Conservation (phyloP, 2,113 vertebrate genomes). For the Phylloscopus trochiloides region DNA sequence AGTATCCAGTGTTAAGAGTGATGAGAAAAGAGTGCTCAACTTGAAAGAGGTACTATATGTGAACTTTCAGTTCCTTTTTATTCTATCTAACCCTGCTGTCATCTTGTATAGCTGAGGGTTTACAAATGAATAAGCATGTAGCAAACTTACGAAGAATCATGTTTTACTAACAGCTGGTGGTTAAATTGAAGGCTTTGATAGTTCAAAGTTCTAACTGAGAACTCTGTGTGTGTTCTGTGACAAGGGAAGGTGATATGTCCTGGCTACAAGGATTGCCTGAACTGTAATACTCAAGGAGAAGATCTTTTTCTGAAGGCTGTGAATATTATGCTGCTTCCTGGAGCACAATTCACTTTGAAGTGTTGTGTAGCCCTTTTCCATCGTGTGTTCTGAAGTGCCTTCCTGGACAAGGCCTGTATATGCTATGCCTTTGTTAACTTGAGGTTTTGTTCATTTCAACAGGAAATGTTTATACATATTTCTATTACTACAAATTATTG, state of each 20-base stretch:
- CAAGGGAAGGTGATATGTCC: neutral
- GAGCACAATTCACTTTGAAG: neutral
- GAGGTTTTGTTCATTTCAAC: neutral
- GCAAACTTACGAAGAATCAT: accelerated
- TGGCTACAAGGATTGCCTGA: neutral
- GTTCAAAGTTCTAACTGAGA: neutral
- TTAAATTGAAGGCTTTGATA: neutral
- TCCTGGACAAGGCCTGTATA: neutral
- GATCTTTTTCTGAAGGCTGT: neutral
- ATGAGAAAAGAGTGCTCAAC: neutral
- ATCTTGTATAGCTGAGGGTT: neutral
- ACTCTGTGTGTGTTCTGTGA: neutral
- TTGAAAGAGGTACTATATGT: neutral
- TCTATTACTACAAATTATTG: neutral
- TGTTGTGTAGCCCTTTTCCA: neutral
- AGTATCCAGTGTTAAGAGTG: neutral
- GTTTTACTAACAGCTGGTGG: too few relatives aligned
- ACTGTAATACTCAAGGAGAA: neutral
- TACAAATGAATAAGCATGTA: neutral
- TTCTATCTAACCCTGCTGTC: neutral
- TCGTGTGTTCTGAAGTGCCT: neutral
- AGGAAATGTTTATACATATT: neutral
- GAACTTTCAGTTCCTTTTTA: neutral
- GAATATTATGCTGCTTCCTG: neutral
- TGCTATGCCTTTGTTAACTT: neutral